Conservation (phyloP, 2,797 vertebrate genomes). For the Diceros bicornis region DNA sequence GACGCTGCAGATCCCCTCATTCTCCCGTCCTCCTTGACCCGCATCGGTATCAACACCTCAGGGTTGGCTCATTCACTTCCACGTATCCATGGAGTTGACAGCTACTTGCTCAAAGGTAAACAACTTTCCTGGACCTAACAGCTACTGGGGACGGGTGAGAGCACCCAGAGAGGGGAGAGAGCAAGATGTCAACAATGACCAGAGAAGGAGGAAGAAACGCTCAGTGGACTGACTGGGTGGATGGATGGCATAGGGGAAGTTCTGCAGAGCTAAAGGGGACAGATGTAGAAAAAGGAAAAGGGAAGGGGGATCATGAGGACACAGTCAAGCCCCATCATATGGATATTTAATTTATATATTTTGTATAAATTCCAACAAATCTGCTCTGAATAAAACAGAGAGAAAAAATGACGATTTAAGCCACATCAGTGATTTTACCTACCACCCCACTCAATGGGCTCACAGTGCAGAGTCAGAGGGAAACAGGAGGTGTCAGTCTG, state of each 20-base stretch:
- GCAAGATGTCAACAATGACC: background rate
- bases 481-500: no score
- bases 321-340: background rate
- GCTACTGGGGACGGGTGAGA: background rate
- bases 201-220: rapidly evolving
- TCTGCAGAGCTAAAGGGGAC: background rate
- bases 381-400: background rate
- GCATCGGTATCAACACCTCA: no score
- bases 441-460: background rate
- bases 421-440: background rate
- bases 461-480: background rate
- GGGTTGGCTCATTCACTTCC: background rate
- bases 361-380: background rate
- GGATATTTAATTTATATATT: background rate
- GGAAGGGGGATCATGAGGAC: background rate
- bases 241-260: rapidly evolving
- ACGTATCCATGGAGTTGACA: background rate
- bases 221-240: background rate
- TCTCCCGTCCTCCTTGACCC: no score
- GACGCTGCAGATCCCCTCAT: background rate
- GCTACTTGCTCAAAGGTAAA: background rate
- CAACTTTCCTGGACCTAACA: background rate
- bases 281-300: background rate
- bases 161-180: no score
- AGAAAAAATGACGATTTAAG: background rate